Conservation (phyloP, 2,888 invertebrate species). For the Scotopteryx bipunctaria region DNA sequence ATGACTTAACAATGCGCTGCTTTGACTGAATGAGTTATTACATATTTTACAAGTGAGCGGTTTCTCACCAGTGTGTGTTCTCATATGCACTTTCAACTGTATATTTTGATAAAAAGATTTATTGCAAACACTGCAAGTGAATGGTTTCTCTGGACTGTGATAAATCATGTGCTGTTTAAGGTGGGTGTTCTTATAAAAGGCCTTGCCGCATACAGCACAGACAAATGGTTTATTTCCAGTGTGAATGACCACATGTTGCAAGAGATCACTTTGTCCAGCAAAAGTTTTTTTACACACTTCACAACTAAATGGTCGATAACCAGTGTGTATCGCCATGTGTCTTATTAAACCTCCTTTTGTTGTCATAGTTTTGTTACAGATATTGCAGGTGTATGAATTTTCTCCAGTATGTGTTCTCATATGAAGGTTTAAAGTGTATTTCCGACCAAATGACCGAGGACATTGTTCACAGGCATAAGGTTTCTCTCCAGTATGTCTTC, state of each 20-base stretch:
- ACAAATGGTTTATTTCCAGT: conserved; percentile 21
- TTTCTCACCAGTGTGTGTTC: conserved; percentile 16
- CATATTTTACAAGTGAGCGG: conserved; percentile 12
- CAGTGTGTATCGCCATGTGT: conserved; percentile 9
- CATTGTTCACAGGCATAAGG: conserved; percentile 10
- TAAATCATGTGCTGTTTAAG: conserved; percentile 9
- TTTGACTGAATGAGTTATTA: conserved; percentile 8
- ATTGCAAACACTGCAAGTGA: conserved; percentile 3
- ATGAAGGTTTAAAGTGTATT: conserved; percentile 5
- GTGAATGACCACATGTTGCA: conserved; percentile 21
- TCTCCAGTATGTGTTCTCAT: conserved; percentile 10
- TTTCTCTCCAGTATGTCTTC: conserved; percentile 14
- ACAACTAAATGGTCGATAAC: conserved; percentile 6
- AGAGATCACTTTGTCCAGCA: conserved; percentile 11
- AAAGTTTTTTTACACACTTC: conserved; percentile 24
- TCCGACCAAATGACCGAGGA: conserved; percentile 3
- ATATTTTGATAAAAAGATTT: conserved; percentile 12
- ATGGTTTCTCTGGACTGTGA: conserved; percentile 7
- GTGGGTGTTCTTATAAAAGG: conserved; percentile 7
- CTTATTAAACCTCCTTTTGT: conserved; percentile 7
- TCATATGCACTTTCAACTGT: conserved; percentile 10
- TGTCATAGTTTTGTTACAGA: conserved; percentile 8
- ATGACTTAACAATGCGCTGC: conserved; percentile 7
- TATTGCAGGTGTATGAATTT: conserved; percentile 9
- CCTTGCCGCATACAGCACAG: conserved; percentile 21